These are phyloP conservation scores for Oreonectes daqikongensis DNA, from an alignment of 2,797 vertebrate genomes.

Conservation along the genomic window DNA sequence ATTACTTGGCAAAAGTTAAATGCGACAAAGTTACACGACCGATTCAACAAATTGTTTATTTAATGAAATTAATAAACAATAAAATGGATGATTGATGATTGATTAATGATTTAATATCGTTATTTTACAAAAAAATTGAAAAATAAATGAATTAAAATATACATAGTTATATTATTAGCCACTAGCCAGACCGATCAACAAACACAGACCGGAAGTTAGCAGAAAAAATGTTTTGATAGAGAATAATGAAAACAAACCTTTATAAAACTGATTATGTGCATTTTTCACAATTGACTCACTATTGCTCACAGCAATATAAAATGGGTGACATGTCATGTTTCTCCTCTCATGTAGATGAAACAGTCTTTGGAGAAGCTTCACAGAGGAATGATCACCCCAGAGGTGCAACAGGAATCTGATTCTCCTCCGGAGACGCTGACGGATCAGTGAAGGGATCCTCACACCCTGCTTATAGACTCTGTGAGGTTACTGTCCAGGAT, in stretches of 20 bases:
- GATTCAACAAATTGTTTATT: too few relatives aligned
- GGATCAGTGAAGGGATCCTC: slow-evolving; percentile 62
- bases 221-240: too few relatives aligned
- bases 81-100: too few relatives aligned
- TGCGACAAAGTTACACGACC: too few relatives aligned
- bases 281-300: neutral
- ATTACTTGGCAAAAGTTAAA: too few relatives aligned
- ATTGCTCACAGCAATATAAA: neutral
- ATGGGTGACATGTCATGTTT: neutral
- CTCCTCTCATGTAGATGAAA: slow-evolving; percentile 79
- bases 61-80: too few relatives aligned
- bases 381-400: slow-evolving; percentile 80
- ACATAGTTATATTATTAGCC: too few relatives aligned
- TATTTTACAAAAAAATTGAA: too few relatives aligned
- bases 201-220: too few relatives aligned
- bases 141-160: too few relatives aligned
- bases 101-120: too few relatives aligned
- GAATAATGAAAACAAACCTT: neutral
- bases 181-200: too few relatives aligned
- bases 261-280: neutral
- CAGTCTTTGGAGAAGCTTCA: slow-evolving; percentile 88
- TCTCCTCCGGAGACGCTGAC: slow-evolving; percentile 58
- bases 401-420: slow-evolving; percentile 70
- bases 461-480: neutral
- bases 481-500: neutral